Evolutionary conservation across 1,140 invertebrate genomes (phyloP).

Genomic region (Trichogramma pretiosum): DNA sequence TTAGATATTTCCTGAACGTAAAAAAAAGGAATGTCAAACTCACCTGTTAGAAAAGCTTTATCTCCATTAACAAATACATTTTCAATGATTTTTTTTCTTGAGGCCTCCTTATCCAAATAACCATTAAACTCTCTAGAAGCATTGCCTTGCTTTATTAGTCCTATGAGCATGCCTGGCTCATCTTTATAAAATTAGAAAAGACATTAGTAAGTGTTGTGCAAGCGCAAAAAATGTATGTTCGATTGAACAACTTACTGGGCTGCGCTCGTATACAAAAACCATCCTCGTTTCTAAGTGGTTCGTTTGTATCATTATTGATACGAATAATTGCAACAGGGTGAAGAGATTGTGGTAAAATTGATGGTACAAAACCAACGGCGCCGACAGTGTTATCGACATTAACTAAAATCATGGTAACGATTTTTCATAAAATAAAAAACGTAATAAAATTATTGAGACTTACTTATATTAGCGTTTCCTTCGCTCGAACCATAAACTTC

Average conservation of each 20-base stretch:
- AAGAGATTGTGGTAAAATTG: constrained; percentile 46
- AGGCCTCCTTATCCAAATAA: constrained; percentile 58
- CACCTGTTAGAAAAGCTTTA: constrained; percentile 60
- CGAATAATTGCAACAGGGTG: constrained; percentile 52
- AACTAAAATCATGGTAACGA: constrained; percentile 43
- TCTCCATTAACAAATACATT: constrained; percentile 67
- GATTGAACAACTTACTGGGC: constrained; percentile 41
- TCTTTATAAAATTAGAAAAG: constrained; percentile 34
- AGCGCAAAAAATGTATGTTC: not conserved
- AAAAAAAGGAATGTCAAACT: constrained; percentile 7
- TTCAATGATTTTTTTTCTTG: constrained; percentile 59
- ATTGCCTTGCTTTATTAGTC: constrained; percentile 55
- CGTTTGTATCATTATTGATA: constrained; percentile 50
- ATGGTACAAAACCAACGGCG: constrained; percentile 65
- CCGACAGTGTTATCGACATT: constrained; percentile 61
- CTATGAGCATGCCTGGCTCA: constrained; percentile 71
- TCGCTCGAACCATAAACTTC: constrained; percentile 74
- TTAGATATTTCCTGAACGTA: not conserved
- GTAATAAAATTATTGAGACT: too few species aligned
- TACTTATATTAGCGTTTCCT: constrained; percentile 64
- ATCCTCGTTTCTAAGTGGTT: constrained; percentile 48
- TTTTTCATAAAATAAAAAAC: too few species aligned
- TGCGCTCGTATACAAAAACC: constrained; percentile 59
- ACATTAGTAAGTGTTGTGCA: constrained; percentile 7
- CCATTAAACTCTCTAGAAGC: constrained; percentile 49